These are phyloP conservation scores for Brachionus sp. DNA, from an alignment of 1,140 invertebrate species.

Conservation along the genomic window DNA sequence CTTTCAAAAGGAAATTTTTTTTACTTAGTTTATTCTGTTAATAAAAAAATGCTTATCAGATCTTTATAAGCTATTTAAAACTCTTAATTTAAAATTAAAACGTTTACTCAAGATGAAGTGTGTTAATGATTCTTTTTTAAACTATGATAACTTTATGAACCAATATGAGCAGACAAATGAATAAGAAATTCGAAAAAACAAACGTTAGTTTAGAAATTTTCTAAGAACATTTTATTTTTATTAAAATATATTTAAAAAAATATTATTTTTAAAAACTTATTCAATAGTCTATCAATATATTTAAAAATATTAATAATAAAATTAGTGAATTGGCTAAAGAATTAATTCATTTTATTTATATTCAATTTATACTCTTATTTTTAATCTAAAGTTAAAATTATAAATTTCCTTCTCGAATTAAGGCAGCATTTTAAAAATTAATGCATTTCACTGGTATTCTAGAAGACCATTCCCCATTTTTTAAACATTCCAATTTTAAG, in stretches of 20 bases:
- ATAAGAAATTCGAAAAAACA: background rate
- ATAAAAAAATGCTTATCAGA: too few relatives aligned
- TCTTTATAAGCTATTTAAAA: background rate
- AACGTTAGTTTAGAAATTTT: too few relatives aligned
- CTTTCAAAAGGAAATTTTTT: background rate
- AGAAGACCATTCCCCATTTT: constrained; percentile 23
- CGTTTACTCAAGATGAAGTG: background rate
- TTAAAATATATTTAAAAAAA: too few relatives aligned
- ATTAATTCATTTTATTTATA: too few relatives aligned
- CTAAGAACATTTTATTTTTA: too few relatives aligned
- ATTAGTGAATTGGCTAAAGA: too few relatives aligned
- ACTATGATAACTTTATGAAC: background rate
- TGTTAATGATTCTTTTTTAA: background rate
- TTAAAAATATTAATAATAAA: too few relatives aligned
- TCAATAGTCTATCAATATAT: too few relatives aligned
- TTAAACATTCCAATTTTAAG: background rate
- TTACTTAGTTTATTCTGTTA: background rate
- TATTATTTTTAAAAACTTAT: too few relatives aligned
- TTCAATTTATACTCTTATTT: too few relatives aligned
- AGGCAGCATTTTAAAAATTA: background rate
- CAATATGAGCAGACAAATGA: background rate
- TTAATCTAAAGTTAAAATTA: too few relatives aligned
- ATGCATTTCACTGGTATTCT: background rate
- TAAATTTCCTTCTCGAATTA: too few relatives aligned
- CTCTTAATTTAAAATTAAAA: background rate